phyloP scores from a whole-genome alignment of 1,140 invertebrate genomes.

The Macrobrachium nipponense region DNA sequence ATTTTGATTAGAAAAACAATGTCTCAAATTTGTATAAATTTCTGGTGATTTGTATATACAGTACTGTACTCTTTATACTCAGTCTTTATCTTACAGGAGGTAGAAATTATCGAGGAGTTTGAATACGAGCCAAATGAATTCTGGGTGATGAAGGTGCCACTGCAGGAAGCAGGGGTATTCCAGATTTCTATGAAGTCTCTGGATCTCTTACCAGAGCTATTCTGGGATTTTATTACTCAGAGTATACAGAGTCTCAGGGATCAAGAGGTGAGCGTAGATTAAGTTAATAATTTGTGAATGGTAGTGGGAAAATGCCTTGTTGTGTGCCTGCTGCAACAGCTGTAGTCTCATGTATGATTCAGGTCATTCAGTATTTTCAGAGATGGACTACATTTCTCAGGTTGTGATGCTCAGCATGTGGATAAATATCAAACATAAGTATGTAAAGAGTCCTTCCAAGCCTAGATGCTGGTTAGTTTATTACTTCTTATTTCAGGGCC shows the following conservation, averaged over 20 bases:
- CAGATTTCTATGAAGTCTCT: slow-evolving; percentile 74
- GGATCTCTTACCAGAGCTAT: slow-evolving; percentile 77
- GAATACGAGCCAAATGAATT: slow-evolving; percentile 75
- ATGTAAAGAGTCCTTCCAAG: too few species aligned
- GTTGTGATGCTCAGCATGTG: too few species aligned
- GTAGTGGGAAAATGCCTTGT: background rate
- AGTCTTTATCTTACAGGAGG: slow-evolving; percentile 15
- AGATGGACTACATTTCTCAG: too few species aligned
- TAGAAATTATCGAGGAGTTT: slow-evolving; percentile 67
- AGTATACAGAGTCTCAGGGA: slow-evolving; percentile 74
- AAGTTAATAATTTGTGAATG: background rate
- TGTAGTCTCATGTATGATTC: too few species aligned
- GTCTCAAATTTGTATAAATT: background rate
- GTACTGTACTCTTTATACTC: background rate
- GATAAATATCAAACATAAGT: too few species aligned
- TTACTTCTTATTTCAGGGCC: too few species aligned
- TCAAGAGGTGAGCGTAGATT: slow-evolving; percentile 2
- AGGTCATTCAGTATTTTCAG: too few species aligned
- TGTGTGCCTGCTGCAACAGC: background rate
- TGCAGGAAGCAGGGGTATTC: slow-evolving; percentile 74
- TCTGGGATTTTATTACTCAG: slow-evolving; percentile 83
- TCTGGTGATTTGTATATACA: too few species aligned
- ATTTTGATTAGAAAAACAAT: too few species aligned
- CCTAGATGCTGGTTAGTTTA: too few species aligned
- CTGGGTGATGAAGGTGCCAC: slow-evolving; percentile 74